phyloP scores from a whole-genome alignment of 2,888 invertebrate genomes.

The Hypolimnas misippus region DNA sequence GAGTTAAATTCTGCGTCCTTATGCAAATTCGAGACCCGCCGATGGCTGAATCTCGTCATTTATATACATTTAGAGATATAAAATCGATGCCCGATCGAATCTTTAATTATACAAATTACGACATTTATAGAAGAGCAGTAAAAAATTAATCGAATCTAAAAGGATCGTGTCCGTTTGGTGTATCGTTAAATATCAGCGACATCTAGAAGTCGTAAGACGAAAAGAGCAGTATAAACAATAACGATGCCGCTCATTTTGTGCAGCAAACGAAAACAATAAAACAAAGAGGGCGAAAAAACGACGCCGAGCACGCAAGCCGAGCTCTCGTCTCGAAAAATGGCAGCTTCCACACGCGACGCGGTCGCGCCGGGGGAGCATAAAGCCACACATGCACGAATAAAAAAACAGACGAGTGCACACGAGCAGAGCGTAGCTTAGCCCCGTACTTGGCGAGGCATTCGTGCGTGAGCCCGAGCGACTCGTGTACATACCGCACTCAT shows the following conservation, averaged over 20 bases:
- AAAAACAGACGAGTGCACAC: slow-evolving; percentile 62
- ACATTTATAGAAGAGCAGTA: slow-evolving; percentile 25
- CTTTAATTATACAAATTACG: slow-evolving; percentile 40
- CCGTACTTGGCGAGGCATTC: slow-evolving; percentile 69
- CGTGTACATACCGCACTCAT: slow-evolving; percentile 50
- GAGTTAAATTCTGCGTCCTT: slow-evolving; percentile 71
- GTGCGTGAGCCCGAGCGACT: slow-evolving; percentile 65
- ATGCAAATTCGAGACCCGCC: slow-evolving; percentile 64
- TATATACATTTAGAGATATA: slow-evolving; percentile 34
- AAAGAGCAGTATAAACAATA: slow-evolving; percentile 50
- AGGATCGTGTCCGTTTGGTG: slow-evolving; percentile 12
- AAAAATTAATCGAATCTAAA: slow-evolving; percentile 24
- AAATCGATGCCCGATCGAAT: slow-evolving; percentile 38
- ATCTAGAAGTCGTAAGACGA: slow-evolving; percentile 25
- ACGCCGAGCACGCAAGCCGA: slow-evolving; percentile 69
- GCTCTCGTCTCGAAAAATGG: slow-evolving; percentile 68
- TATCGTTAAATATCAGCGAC: slow-evolving; percentile 16
- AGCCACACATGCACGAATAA: slow-evolving; percentile 56
- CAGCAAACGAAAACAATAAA: slow-evolving; percentile 72
- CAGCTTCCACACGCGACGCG: slow-evolving; percentile 63
- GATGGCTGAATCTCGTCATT: slow-evolving; percentile 41
- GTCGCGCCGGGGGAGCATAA: slow-evolving; percentile 47
- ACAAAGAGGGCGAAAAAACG: slow-evolving; percentile 74
- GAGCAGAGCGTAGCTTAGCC: slow-evolving; percentile 56
- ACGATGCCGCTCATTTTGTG: slow-evolving; percentile 69